phyloP scores from a whole-genome alignment of 2,113 vertebrate species.

The Syngnathus floridae region DNA sequence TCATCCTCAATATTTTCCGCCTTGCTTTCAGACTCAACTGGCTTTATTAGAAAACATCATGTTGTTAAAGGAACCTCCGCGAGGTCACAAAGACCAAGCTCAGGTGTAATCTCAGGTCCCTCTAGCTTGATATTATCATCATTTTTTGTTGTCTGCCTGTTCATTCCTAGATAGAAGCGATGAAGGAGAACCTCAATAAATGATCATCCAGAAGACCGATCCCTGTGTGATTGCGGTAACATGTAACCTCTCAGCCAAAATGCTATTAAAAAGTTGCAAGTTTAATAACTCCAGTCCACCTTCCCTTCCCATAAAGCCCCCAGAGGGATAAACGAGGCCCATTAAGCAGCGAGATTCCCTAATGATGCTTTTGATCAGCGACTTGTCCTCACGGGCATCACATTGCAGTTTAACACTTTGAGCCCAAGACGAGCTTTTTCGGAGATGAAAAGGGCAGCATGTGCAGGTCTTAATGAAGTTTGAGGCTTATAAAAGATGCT shows the following conservation, averaged over 20 bases:
- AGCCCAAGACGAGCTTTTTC: slow-evolving; percentile 52
- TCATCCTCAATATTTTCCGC: neutral
- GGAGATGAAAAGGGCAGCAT: slow-evolving; percentile 62
- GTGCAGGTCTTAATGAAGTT: slow-evolving; percentile 64
- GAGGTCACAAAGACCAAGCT: slow-evolving; percentile 32
- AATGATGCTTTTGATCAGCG: slow-evolving; percentile 66
- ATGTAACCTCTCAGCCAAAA: slow-evolving; percentile 29
- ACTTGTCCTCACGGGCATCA: slow-evolving; percentile 54
- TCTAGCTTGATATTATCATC: slow-evolving; percentile 50
- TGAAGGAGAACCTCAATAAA: slow-evolving; percentile 65
- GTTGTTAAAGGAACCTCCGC: slow-evolving; percentile 32
- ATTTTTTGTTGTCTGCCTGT: slow-evolving; percentile 54
- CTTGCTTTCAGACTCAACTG: slow-evolving; percentile 10
- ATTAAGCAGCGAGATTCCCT: slow-evolving; percentile 56
- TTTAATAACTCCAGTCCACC: slow-evolving; percentile 54
- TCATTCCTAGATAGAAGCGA: slow-evolving; percentile 36
- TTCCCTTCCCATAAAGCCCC: slow-evolving; percentile 33
- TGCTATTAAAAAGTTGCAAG: slow-evolving; percentile 29
- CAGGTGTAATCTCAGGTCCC: slow-evolving; percentile 48
- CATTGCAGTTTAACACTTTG: slow-evolving; percentile 52
- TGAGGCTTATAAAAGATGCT: slow-evolving; percentile 58
- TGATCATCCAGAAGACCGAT: slow-evolving; percentile 51
- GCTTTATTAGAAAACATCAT: slow-evolving; percentile 13
- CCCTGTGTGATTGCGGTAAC: slow-evolving; percentile 10
- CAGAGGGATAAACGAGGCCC: slow-evolving; percentile 46